These are phyloP conservation scores for Centropyge bicolor DNA, from an alignment of 2,797 vertebrate species.

Conservation along the genomic window DNA sequence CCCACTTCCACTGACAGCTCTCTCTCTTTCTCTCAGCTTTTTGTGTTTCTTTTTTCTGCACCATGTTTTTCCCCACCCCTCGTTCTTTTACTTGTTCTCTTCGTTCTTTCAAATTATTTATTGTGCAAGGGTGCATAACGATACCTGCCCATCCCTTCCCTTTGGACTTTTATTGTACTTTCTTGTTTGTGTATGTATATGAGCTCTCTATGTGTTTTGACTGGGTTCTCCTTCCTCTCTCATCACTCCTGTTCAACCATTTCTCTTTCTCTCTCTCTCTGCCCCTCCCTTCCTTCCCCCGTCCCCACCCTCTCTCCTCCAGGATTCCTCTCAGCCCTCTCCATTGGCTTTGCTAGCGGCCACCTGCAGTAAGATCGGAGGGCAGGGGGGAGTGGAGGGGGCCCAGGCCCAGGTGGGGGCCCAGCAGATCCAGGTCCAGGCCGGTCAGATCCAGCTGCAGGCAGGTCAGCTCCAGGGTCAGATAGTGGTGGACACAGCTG, in stretches of 20 bases:
- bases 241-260: slow-evolving; percentile 35
- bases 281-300: slow-evolving; percentile 33
- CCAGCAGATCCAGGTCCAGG: slow-evolving; percentile 88
- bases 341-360: slow-evolving; percentile 97
- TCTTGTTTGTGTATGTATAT: slow-evolving; percentile 48
- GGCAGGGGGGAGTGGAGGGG: slow-evolving; percentile 85
- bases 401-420: slow-evolving; percentile 85
- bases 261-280: slow-evolving; percentile 24
- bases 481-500: slow-evolving; percentile 95
- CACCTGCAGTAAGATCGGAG: slow-evolving; percentile 99
- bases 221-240: slow-evolving; percentile 21
- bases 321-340: slow-evolving; percentile 97
- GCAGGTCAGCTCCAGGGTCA: slow-evolving; percentile 85
- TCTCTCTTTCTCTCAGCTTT: slow-evolving; percentile 57
- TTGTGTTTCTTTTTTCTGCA: slow-evolving; percentile 63
- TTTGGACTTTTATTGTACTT: slow-evolving; percentile 27
- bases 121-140: slow-evolving; percentile 22
- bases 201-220: slow-evolving; percentile 17
- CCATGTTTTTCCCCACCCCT: slow-evolving; percentile 49
- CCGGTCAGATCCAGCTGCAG: slow-evolving; percentile 86
- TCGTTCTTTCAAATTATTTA: slow-evolving; percentile 33
- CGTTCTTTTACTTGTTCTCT: slow-evolving; percentile 35
- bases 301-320: slow-evolving; percentile 23
- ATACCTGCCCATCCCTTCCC: slow-evolving; percentile 21
- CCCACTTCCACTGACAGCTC: slow-evolving; percentile 87